phyloP scores from a whole-genome alignment of 2,888 invertebrate species.

The Ochlodes sylvanus region DNA sequence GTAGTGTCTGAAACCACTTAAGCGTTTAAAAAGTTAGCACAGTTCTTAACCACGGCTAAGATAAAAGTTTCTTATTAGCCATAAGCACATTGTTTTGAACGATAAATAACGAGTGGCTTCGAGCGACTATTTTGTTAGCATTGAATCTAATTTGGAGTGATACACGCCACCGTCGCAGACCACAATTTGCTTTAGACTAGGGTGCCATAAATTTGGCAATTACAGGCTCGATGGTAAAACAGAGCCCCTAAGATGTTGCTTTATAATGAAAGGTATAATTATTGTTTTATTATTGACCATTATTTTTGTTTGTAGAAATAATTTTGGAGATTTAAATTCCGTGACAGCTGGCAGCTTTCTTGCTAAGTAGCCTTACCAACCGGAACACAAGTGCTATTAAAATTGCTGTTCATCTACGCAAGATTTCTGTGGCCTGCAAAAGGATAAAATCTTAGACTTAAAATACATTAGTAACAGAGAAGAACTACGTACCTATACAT shows the following conservation, averaged over 20 bases:
- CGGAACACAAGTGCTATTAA: too few species aligned
- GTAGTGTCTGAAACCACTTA: slow-evolving; percentile 35
- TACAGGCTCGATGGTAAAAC: slow-evolving; percentile 73
- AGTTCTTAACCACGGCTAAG: slow-evolving; percentile 22
- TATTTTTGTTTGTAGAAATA: too few species aligned
- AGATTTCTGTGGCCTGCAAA: too few species aligned
- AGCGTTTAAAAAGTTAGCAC: slow-evolving; percentile 28
- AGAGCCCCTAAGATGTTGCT: slow-evolving; percentile 64
- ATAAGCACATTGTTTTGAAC: slow-evolving; percentile 34
- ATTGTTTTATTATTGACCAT: neutral
- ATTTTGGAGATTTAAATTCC: too few species aligned
- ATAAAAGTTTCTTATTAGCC: slow-evolving; percentile 33
- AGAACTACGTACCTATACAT: too few species aligned
- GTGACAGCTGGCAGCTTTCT: too few species aligned
- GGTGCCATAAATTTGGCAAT: slow-evolving; percentile 82
- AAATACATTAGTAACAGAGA: neutral
- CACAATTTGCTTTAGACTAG: slow-evolving; percentile 79
- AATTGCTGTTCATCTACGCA: too few species aligned
- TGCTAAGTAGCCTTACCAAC: too few species aligned
- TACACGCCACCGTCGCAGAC: slow-evolving; percentile 71
- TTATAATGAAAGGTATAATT: slow-evolving; percentile 4
- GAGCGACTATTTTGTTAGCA: slow-evolving; percentile 68
- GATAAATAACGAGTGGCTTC: slow-evolving; percentile 62
- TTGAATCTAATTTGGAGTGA: slow-evolving; percentile 81
- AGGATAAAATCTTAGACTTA: too few species aligned